A percentile compares a stretch with the other conserved stretches of the same genome.
These are phyloP conservation scores for Spea bombifrons DNA, from an alignment of 2,113 vertebrate genomes.

Conservation along the genomic window DNA sequence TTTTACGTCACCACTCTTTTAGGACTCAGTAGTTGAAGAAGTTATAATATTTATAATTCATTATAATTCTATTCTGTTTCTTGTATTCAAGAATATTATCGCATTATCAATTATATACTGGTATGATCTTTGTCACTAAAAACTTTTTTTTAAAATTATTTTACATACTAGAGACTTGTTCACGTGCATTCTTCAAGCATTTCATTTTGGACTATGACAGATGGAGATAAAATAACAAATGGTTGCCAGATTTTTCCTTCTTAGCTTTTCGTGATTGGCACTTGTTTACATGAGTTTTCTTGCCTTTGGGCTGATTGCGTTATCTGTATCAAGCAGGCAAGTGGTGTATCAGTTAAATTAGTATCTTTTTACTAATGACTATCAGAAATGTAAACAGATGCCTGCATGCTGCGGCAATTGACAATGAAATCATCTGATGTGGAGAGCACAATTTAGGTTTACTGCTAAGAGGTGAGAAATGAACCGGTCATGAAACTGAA, in stretches of 20 bases:
- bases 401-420: background rate
- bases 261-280: constrained; percentile 34
- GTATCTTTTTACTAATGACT: constrained; percentile 33
- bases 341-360: constrained; percentile 16
- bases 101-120: too few species aligned
- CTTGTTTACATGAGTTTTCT: constrained; percentile 30
- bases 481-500: too few species aligned
- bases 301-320: constrained; percentile 25
- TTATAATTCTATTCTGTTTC: too few species aligned
- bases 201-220: constrained; percentile 21
- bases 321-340: constrained; percentile 26
- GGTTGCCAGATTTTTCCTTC: constrained; percentile 19
- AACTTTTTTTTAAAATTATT: too few species aligned
- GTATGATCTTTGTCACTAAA: too few species aligned
- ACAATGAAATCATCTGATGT: background rate
- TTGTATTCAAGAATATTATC: too few species aligned
- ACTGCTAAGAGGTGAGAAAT: too few species aligned
- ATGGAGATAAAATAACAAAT: constrained; percentile 21
- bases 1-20: too few species aligned
- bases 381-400: constrained; percentile 16
- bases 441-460: too few species aligned
- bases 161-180: too few species aligned
- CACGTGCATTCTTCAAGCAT: background rate
- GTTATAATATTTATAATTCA: too few species aligned
- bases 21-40: too few species aligned